Base-by-base conservation (phyloP, 2,888 invertebrate species). In the Cephonodes hylas region DNA sequence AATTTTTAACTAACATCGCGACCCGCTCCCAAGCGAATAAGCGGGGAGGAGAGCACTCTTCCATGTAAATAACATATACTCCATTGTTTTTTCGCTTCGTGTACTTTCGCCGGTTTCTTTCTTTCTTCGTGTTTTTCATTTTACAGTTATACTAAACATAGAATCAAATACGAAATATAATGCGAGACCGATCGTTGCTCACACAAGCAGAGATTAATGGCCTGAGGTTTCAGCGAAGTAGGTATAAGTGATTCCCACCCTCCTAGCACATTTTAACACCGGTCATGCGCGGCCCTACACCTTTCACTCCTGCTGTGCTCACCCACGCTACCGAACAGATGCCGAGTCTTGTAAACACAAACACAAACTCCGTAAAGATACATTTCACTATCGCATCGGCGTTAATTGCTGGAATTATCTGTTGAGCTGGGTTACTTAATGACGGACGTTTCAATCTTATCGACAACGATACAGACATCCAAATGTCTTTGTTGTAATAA, bases 321-420 rank as follows among this genome's bases (percentile, higher is more conserved):
- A 60, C 68, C 67, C 62, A 58, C 66, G 45, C 67, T 62, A 60
- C 64, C 70, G 59, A 60, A 59, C 84, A 84, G 84, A 84, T 82
- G 84, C 80, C 76, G 77, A 75, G 70, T 73, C 72, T 78, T 72
- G 81, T 83, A 81, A 83, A 84, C 80, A 84, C 76, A n/a, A 80
- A 82, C 81, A 80, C 81, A 64, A 72, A 68, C 65, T 69, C 76
- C 70, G 72, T 75, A 71, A 67, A 71, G 75, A 68, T 65, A 74
- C 63, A 68, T 68, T 71, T 73, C 68, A 72, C 69, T 65, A 69
- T 67, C 63, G 68, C 69, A 70, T 67, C 72, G 67, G 66, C 66
- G 70, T 67, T 74, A 70, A 72, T 69, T 64, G 59, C 59, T 38
- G 34, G 58, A 61, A 58, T 61, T 61, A 61, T 58, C 58, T 53